Percentiles rank a stretch among this genome's conserved stretches.
These are phyloP conservation scores for Magallana gigas DNA, from an alignment of 1,140 invertebrate genomes.

Conservation along the genomic window DNA sequence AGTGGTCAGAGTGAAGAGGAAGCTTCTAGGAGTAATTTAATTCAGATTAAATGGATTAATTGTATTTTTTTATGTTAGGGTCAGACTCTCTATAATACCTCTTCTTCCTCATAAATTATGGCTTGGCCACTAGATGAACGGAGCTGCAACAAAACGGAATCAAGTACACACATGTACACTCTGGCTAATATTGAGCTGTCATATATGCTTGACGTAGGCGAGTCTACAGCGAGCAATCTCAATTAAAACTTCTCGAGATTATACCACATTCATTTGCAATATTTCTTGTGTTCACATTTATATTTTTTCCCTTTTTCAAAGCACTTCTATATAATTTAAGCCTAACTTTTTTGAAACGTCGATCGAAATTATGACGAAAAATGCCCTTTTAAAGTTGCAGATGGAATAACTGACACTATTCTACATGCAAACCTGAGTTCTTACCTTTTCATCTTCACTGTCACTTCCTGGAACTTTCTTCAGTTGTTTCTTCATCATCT, in stretches of 20 bases:
- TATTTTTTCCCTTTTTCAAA: too few species aligned
- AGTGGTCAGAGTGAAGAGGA: conserved; percentile 16
- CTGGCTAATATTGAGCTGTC: too few species aligned
- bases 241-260: too few species aligned
- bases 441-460: conserved; percentile 74
- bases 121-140: conserved; percentile 30
- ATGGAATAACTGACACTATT: not conserved
- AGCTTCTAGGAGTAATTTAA: conserved; percentile 22
- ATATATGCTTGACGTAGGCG: too few species aligned
- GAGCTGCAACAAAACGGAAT: not conserved
- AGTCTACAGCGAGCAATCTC: too few species aligned
- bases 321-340: too few species aligned
- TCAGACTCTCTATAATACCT: not conserved
- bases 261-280: too few species aligned
- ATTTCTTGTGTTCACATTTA: too few species aligned
- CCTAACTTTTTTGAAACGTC: too few species aligned
- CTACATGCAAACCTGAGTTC: not conserved
- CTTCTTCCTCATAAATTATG: conserved; percentile 14
- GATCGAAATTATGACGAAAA: too few species aligned
- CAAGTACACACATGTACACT: not conserved
- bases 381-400: too few species aligned
- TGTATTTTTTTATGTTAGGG: not conserved
- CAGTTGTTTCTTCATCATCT: conserved; percentile 80
- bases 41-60: conserved; percentile 29
- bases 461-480: conserved; percentile 92